Conservation (phyloP, 1,140 invertebrate genomes). For the Micrasema minimum region DNA sequence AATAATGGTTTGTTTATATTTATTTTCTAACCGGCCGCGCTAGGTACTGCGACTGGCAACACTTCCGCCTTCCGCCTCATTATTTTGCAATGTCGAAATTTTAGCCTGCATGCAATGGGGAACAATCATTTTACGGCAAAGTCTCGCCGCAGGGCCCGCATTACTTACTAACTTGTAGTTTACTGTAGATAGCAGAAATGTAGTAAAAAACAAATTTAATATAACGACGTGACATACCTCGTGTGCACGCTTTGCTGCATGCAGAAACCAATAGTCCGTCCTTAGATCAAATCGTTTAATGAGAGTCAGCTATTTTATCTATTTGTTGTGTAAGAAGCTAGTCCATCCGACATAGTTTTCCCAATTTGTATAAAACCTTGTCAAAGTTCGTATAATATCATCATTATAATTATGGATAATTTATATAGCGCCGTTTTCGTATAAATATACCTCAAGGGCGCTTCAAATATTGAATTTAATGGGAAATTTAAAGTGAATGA, state of each 20-base stretch:
- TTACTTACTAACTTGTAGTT: neutral
- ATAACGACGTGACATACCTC: neutral
- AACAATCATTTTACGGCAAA: neutral
- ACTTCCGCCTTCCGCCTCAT: neutral
- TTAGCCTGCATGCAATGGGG: constrained; percentile 6
- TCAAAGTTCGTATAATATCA: too few relatives aligned
- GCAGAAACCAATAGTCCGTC: neutral
- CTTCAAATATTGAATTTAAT: too few relatives aligned
- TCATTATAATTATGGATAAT: too few relatives aligned
- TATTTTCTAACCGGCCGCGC: neutral
- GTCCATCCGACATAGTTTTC: neutral
- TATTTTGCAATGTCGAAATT: constrained; percentile 19
- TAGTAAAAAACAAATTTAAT: neutral
- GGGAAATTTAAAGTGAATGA: too few relatives aligned
- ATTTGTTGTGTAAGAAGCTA: neutral
- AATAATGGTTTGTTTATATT: constrained; percentile 7
- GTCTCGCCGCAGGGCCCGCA: neutral
- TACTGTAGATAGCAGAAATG: constrained; percentile 1
- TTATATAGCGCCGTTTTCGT: too few relatives aligned
- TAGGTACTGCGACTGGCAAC: neutral
- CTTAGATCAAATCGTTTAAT: neutral
- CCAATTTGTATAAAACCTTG: too few relatives aligned
- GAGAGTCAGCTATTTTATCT: neutral
- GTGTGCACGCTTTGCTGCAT: neutral
- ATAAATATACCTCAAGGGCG: too few relatives aligned